Evolutionary conservation across 2,113 vertebrate species (phyloP).

Genomic region (Cynoglossus semilaevis): DNA sequence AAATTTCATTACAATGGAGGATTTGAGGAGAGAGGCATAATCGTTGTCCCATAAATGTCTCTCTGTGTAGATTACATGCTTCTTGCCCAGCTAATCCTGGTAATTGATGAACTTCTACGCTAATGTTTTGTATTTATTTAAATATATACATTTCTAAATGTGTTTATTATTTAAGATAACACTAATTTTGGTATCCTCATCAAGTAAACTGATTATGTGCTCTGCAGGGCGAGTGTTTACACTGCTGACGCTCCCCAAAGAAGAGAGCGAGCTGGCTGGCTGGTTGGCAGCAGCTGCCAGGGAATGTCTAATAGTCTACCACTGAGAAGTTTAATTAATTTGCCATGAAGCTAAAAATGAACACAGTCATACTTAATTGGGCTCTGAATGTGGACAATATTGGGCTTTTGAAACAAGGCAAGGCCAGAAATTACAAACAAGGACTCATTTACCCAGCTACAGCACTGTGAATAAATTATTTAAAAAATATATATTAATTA

Average conservation of each 20-base stretch:
- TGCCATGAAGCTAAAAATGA: conserved; percentile 75
- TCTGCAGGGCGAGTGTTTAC: conserved; percentile 72
- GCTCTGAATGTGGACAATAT: conserved; percentile 67
- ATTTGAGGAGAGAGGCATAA: conserved; percentile 76
- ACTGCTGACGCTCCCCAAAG: conserved; percentile 65
- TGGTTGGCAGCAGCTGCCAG: conserved; percentile 67
- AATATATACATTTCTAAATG: conserved; percentile 69
- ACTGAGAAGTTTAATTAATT: conserved; percentile 72
- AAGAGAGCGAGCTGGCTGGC: conserved; percentile 68
- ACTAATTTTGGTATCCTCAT: conserved; percentile 79
- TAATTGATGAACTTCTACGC: conserved; percentile 79
- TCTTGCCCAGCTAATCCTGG: conserved; percentile 75
- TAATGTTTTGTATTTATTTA: conserved; percentile 56
- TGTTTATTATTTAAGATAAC: conserved; percentile 83
- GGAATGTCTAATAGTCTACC: conserved; percentile 73
- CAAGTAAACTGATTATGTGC: conserved; percentile 80
- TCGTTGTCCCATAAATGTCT: conserved; percentile 74
- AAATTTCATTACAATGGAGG: conserved; percentile 82
- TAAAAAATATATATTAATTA: conserved; percentile 23
- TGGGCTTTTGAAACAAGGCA: conserved; percentile 61
- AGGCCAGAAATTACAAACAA: conserved; percentile 55
- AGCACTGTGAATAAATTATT: conserved; percentile 40
- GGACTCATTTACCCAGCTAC: conserved; percentile 49
- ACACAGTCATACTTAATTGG: conserved; percentile 71
- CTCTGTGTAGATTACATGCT: conserved; percentile 78